These are phyloP conservation scores for Xestoiulus laeticollis DNA, from an alignment of 2,888 invertebrate species.

Conservation along the genomic window DNA sequence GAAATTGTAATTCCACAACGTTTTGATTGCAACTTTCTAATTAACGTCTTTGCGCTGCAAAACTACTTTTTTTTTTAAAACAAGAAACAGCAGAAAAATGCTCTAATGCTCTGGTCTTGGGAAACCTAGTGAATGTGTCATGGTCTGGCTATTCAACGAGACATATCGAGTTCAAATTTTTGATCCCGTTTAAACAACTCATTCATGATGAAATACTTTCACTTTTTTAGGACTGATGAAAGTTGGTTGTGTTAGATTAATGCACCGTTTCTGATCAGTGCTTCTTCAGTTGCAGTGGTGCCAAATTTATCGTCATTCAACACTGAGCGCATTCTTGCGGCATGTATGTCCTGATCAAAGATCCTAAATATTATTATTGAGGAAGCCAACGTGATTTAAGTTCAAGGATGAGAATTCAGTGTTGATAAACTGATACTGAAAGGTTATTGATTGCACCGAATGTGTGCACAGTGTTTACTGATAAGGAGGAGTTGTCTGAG, in stretches of 20 bases:
- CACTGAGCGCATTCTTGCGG: too few species aligned
- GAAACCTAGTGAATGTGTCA: not conserved
- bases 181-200: not conserved
- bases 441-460: slow-evolving; percentile 26
- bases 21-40: not conserved
- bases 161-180: not conserved
- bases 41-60: not conserved
- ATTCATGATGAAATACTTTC: not conserved
- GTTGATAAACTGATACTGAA: slow-evolving; percentile 5
- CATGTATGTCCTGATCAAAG: not conserved
- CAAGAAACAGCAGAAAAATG: not conserved
- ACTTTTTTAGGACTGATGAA: not conserved
- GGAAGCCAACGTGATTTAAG: not conserved
- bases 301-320: too few species aligned
- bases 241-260: not conserved
- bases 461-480: not conserved
- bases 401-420: not conserved
- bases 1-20: not conserved
- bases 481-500: too few species aligned
- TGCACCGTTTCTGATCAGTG: too few species aligned
- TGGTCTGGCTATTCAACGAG: not conserved
- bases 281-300: too few species aligned
- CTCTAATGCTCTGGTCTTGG: not conserved
- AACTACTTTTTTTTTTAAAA: not conserved
- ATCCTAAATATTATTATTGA: not conserved